These are phyloP conservation scores for Andrena bicolor DNA, from an alignment of 2,888 invertebrate species.

Conservation along the genomic window DNA sequence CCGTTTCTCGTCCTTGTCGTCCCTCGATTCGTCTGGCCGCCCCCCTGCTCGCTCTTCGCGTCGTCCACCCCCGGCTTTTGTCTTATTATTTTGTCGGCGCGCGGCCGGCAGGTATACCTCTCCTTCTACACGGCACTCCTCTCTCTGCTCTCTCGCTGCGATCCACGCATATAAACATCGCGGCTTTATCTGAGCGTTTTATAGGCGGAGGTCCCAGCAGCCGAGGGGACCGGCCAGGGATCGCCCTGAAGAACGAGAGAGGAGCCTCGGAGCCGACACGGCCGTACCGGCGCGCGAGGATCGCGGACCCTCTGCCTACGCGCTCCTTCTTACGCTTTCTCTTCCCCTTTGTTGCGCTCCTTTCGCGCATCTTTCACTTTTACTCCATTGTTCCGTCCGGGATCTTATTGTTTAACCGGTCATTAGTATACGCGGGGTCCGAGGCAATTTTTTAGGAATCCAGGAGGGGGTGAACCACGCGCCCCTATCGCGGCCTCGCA, in stretches of 20 bases:
- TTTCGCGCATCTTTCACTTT: background rate
- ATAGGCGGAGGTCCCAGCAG: constrained; percentile 72
- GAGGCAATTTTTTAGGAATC: background rate
- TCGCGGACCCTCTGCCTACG: constrained; percentile 64
- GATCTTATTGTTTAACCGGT: background rate
- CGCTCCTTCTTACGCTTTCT: constrained; percentile 41
- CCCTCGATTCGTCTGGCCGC: constrained; percentile 18
- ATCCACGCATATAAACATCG: constrained; percentile 81
- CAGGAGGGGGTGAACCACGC: background rate
- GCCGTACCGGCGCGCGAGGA: constrained; percentile 32
- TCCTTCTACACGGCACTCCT: constrained; percentile 68
- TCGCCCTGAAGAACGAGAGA: constrained; percentile 59
- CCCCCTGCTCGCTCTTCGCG: constrained; percentile 46
- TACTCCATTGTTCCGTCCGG: background rate
- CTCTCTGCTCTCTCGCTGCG: constrained; percentile 63
- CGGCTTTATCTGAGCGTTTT: constrained; percentile 82
- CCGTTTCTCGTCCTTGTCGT: constrained; percentile 14
- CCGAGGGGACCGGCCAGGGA: constrained; percentile 57
- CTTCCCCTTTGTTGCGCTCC: constrained; percentile 15
- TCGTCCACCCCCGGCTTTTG: constrained; percentile 78
- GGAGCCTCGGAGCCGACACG: constrained; percentile 43
- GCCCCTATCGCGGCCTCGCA: too few species aligned
- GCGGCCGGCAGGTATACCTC: constrained; percentile 70
- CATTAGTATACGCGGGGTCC: constrained; percentile 4
- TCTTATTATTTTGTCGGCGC: constrained; percentile 80